Percentiles rank a stretch among this genome's conserved stretches.
Conservation (phyloP, 1,140 invertebrate species). For the Drosophila asahinai region DNA sequence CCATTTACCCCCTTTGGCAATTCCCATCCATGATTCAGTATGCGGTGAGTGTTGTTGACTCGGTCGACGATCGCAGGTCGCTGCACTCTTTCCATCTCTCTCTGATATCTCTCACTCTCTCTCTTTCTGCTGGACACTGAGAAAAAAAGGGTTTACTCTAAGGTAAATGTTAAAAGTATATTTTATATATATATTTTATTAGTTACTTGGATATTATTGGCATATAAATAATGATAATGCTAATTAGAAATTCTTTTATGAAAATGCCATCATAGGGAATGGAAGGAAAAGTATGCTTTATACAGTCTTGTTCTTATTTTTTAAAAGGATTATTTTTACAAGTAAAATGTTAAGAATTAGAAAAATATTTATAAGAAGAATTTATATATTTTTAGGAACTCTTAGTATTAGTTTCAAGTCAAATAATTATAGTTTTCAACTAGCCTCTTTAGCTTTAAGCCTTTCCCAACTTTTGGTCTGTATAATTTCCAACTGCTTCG, state of each 20-base stretch:
- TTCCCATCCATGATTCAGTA: constrained; percentile 55
- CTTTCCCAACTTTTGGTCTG: background rate
- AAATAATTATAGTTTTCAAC: background rate
- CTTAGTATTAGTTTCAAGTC: fast-evolving
- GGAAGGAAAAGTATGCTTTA: background rate
- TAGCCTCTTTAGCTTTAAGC: fast-evolving
- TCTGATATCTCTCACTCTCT: background rate
- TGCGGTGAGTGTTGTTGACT: constrained; percentile 65
- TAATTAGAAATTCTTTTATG: too few relatives aligned
- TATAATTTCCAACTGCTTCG: background rate
- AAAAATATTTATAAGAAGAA: background rate
- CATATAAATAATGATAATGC: background rate
- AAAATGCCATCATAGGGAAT: too few relatives aligned
- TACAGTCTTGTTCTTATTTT: background rate
- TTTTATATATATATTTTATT: background rate
- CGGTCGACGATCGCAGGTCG: constrained; percentile 65
- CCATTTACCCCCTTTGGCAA: constrained; percentile 21
- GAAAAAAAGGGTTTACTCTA: background rate
- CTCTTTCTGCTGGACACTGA: background rate
- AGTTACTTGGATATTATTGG: background rate
- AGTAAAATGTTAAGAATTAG: too few relatives aligned
- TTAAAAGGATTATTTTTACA: background rate
- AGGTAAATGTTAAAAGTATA: background rate
- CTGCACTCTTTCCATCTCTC: constrained; percentile 57
- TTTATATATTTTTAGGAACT: too few relatives aligned